phyloP scores from a whole-genome alignment of 2,888 invertebrate species.

The Griposia aprilina region DNA sequence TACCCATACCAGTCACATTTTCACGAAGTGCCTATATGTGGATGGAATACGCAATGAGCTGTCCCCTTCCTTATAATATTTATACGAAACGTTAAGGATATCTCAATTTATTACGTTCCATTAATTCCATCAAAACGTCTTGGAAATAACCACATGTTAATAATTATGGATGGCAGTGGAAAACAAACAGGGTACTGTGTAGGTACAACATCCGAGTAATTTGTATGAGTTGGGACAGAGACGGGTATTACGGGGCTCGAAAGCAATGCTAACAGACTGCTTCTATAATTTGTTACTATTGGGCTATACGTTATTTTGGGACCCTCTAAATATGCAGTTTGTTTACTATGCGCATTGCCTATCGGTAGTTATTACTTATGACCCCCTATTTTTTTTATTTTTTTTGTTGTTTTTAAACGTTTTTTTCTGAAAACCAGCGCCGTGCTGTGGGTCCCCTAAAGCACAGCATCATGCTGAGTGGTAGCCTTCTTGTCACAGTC shows the following conservation, averaged over 20 bases:
- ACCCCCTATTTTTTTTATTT: too few species aligned
- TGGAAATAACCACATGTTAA: slow-evolving; percentile 56
- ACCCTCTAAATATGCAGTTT: slow-evolving; percentile 18
- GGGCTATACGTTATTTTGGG: slow-evolving; percentile 11
- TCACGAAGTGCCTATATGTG: slow-evolving; percentile 81
- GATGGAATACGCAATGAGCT: slow-evolving; percentile 81
- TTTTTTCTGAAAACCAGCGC: too few species aligned
- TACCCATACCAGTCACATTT: slow-evolving; percentile 78
- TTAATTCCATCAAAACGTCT: slow-evolving; percentile 66
- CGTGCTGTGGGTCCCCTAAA: too few species aligned
- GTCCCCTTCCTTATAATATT: slow-evolving; percentile 78
- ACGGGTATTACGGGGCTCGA: slow-evolving; percentile 21
- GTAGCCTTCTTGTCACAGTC: too few species aligned
- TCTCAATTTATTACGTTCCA: slow-evolving; percentile 81
- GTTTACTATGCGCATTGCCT: background rate
- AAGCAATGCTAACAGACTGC: slow-evolving; percentile 41
- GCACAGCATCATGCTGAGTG: too few species aligned
- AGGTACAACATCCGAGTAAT: slow-evolving; percentile 32
- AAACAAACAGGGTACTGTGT: slow-evolving; percentile 33
- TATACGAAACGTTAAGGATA: slow-evolving; percentile 79
- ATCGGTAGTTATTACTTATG: background rate
- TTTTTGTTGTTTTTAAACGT: too few species aligned
- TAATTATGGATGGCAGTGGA: slow-evolving; percentile 11
- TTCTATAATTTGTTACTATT: slow-evolving; percentile 42
- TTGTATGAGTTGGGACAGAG: slow-evolving; percentile 36